phyloP scores from a whole-genome alignment of 30 jellyfish, hydroid and myxozoan species.

The Chironex yamaguchii region DNA sequence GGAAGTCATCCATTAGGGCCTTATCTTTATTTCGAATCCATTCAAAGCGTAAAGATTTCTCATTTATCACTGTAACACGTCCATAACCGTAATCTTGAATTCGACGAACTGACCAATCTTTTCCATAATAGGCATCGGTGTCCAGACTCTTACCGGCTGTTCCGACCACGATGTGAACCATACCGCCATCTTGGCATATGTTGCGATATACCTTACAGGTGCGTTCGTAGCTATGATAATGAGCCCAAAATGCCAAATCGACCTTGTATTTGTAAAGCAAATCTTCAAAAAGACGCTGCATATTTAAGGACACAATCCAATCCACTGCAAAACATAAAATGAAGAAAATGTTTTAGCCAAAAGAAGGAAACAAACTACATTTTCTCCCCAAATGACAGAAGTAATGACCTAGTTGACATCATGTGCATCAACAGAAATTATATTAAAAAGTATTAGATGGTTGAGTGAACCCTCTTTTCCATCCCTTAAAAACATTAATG shows the following conservation, averaged over 20 bases:
- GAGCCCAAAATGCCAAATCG: slow-evolving; percentile 87
- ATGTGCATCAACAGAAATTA: no score
- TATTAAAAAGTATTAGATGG: no score
- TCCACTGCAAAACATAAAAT: slow-evolving; percentile 29
- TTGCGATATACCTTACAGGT: slow-evolving; percentile 78
- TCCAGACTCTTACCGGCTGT: slow-evolving; percentile 82
- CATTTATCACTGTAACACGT: slow-evolving; percentile 73
- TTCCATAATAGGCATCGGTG: neutral
- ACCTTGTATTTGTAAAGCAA: slow-evolving; percentile 72
- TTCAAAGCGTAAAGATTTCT: slow-evolving; percentile 45
- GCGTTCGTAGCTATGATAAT: slow-evolving; percentile 89
- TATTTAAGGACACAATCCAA: slow-evolving; percentile 45
- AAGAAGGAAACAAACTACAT: neutral
- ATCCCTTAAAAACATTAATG: no score
- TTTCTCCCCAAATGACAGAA: slow-evolving; percentile 48
- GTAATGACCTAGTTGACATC: no score
- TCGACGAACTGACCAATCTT: slow-evolving; percentile 75
- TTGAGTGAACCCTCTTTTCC: no score
- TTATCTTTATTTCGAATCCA: slow-evolving; percentile 68
- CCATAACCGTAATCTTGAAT: slow-evolving; percentile 76
- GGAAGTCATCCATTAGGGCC: slow-evolving; percentile 63
- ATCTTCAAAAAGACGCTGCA: slow-evolving; percentile 75
- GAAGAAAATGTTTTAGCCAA: no score
- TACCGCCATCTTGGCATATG: slow-evolving; percentile 78
- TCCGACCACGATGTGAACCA: slow-evolving; percentile 80